Conservation (phyloP, 2,797 vertebrate genomes). For the Silurus lanzhouensis region DNA sequence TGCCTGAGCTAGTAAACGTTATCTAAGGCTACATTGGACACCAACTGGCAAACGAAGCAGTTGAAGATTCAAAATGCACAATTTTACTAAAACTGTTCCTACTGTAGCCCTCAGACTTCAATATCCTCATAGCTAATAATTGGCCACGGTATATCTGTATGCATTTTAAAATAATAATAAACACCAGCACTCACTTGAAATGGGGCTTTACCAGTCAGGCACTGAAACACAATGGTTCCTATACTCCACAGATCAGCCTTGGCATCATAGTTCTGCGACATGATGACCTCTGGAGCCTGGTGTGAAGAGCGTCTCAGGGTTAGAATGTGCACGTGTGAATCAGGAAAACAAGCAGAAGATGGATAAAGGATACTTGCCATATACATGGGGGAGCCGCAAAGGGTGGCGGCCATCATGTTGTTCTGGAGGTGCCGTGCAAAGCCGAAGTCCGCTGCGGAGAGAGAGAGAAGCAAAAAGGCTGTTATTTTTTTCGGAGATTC, state of each 20-base stretch:
- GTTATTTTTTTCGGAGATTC: too few species aligned
- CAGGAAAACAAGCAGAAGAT: neutral
- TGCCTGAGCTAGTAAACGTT: neutral
- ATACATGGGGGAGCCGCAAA: slow-evolving; percentile 98
- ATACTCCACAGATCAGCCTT: slow-evolving; percentile 99
- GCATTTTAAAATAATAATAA: neutral
- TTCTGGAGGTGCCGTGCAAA: slow-evolving; percentile 95
- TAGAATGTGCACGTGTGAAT: neutral
- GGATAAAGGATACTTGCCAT: slow-evolving; percentile 79
- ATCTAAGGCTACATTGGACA: neutral
- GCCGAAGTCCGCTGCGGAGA: slow-evolving; percentile 88
- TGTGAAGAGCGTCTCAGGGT: neutral
- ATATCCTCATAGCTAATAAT: neutral
- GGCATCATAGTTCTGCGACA: slow-evolving; percentile 97
- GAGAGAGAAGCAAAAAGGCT: neutral
- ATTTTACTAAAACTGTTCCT: too few species aligned
- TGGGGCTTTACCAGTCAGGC: slow-evolving; percentile 94
- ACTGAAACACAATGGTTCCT: slow-evolving; percentile 97
- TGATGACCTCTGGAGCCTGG: slow-evolving; percentile 97
- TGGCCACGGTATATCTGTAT: too few species aligned
- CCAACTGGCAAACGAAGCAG: neutral
- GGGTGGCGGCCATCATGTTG: slow-evolving; percentile 98
- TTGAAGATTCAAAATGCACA: neutral
- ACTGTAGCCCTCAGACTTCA: neutral
- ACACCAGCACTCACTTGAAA: slow-evolving; percentile 83